These are phyloP conservation scores for Aphelinus certus DNA, from an alignment of 1,140 invertebrate genomes.

Conservation along the genomic window DNA sequence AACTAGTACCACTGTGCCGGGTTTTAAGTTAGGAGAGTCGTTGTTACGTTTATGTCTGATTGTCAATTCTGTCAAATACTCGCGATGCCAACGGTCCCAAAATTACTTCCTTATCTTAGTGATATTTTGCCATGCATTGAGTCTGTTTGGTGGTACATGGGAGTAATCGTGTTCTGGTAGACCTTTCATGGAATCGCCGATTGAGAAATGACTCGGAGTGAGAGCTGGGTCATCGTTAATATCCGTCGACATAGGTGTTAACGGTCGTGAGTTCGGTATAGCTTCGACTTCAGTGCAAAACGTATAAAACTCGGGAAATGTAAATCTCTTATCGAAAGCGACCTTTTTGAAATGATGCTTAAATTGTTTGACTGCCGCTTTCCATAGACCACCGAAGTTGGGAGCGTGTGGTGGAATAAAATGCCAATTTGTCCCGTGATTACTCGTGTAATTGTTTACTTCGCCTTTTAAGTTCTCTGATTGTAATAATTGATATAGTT, in stretches of 20 bases:
- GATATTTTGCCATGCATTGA: conserved; percentile 31
- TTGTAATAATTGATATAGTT: too few species aligned
- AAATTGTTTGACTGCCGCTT: neutral
- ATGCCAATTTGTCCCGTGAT: neutral
- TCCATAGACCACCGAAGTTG: conserved; percentile 19
- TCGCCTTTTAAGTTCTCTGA: too few species aligned
- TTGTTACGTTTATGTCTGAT: conserved; percentile 44
- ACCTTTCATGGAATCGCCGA: conserved; percentile 11
- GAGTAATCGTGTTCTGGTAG: neutral
- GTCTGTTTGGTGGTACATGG: neutral
- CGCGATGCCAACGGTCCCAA: conserved; percentile 45
- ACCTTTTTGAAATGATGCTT: conserved; percentile 10
- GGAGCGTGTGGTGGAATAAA: conserved; percentile 18
- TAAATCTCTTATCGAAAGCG: neutral
- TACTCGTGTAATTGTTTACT: too few species aligned
- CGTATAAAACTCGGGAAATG: neutral
- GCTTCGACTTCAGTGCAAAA: conserved; percentile 22
- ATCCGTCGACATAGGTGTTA: conserved; percentile 11
- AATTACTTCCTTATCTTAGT: conserved; percentile 45
- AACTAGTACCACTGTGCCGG: conserved; percentile 21
- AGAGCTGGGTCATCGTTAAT: conserved; percentile 19
- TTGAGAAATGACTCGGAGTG: conserved; percentile 14
- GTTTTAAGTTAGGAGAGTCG: conserved; percentile 44
- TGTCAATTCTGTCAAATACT: conserved; percentile 46
- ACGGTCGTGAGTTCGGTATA: conserved; percentile 9